phyloP scores from a whole-genome alignment of 2,888 invertebrate species.

The Pimpla rufipes region DNA sequence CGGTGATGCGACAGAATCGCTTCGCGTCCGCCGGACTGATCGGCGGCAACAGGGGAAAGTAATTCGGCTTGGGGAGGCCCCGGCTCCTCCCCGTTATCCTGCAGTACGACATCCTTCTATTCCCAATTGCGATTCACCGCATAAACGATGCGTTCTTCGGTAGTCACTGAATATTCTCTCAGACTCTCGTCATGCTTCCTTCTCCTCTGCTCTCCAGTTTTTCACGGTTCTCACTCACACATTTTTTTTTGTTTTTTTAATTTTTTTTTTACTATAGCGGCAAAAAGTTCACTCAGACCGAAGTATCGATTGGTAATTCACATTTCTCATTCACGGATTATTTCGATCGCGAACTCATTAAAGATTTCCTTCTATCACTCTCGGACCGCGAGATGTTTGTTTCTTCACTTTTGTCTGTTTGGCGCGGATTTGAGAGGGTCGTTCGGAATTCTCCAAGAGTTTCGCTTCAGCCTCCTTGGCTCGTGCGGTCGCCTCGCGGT shows the following conservation, averaged over 20 bases:
- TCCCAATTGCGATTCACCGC: conserved; percentile 26
- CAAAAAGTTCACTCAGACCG: no score
- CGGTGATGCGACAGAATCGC: conserved; percentile 92
- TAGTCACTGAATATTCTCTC: not conserved
- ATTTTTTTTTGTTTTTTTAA: no score
- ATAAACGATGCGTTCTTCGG: not conserved
- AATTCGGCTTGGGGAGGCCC: conserved; percentile 93
- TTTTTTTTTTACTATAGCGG: no score
- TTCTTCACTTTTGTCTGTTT: conserved; percentile 1
- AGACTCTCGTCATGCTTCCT: not conserved
- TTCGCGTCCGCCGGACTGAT: conserved; percentile 94
- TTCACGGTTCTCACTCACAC: no score
- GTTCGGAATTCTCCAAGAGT: conserved; percentile 24
- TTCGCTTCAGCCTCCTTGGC: conserved; percentile 6
- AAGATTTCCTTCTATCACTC: conserved; percentile 14
- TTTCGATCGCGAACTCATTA: conserved; percentile 8
- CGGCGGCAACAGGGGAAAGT: conserved; percentile 92
- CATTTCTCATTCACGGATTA: conserved; percentile 17
- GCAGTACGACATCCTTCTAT: conserved; percentile 89
- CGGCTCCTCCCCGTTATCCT: conserved; percentile 93
- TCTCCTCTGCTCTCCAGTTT: no score
- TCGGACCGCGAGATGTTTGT: no score
- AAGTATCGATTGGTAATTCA: not conserved
- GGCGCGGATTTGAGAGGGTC: conserved; percentile 12
- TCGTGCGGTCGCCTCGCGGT: conserved; percentile 18